Evolutionary conservation across 1,140 invertebrate species (phyloP).

Genomic region (Venturia canescens): DNA sequence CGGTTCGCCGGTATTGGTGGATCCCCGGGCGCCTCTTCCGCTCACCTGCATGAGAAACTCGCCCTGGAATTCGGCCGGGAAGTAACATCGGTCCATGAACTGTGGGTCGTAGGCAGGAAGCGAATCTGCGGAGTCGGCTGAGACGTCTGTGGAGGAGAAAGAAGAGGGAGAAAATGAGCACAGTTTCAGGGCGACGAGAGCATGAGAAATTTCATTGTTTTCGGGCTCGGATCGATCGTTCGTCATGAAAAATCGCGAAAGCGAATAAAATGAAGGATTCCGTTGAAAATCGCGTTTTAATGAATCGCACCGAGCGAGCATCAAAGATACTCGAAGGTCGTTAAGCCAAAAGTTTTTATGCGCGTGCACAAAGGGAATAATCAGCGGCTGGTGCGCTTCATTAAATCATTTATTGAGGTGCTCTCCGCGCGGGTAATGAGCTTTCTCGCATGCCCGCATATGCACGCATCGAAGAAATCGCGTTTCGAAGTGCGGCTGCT

Average conservation of each 20-base stretch:
- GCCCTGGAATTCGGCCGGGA: conserved; percentile 83
- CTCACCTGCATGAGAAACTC: conserved; percentile 82
- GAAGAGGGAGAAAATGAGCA: not conserved
- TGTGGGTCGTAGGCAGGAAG: conserved; percentile 58
- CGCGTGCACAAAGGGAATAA: no score
- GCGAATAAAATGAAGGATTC: no score
- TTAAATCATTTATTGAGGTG: conserved; percentile 1
- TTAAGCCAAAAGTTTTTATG: no score
- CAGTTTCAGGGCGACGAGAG: not conserved
- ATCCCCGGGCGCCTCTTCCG: conserved; percentile 66
- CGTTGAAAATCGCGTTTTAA: no score
- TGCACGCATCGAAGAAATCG: not conserved
- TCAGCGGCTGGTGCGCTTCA: not conserved
- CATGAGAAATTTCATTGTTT: not conserved
- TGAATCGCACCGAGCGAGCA: no score
- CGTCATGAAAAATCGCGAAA: no score
- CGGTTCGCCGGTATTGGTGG: conserved; percentile 71
- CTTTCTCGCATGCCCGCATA: not conserved
- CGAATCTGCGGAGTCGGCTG: conserved; percentile 59
- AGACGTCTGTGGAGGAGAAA: conserved; percentile 58
- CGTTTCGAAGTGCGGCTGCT: not conserved
- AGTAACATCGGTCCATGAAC: conserved; percentile 79
- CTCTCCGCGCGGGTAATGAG: not conserved
- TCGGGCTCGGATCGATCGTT: no score
- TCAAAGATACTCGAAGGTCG: no score